Evolutionary conservation across 2,113 vertebrate genomes (phyloP), one percentile per base, ranked within the genome.

Genomic region (Sinocyclocheilus anshuiensis): DNA sequence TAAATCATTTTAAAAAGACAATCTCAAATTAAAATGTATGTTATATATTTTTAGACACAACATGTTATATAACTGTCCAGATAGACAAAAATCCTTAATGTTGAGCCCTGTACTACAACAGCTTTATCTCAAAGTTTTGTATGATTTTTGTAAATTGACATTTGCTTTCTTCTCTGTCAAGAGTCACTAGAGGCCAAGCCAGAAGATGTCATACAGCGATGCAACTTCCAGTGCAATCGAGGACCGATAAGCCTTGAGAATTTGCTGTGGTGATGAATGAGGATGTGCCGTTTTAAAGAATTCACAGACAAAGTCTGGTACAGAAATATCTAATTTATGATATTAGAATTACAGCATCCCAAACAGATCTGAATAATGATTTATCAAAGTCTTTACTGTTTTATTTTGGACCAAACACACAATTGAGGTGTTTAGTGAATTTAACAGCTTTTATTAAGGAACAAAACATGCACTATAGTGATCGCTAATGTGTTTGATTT

Each of bases 91-190:
- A 48, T 75, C 72, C 72, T 76, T 76, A 50, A 50, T 50, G 74
- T 50, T 76, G 74, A 76, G 74, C 74, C n/a, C 74, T 76, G 74
- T 24, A 7, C 59, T 24, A 7, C 59, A 45, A 18, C 57, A 80
- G 57, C 36, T 63, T 59, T 24, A 24, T 20, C 39, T 59, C 2
- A 24, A 29, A 8, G 2, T 42, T 45, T 24, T 45, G 36, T 16
- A 24, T 39, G 10, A 39, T 24, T 81, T 77, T 26, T 45, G 8
- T 24, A 4, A 10, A 4, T 29, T 81, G n/a, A 67, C 55, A 80
- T 80, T 80, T 76, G 77, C 16, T 81, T 81, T 65, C 9, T 48
- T 65, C 26, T 48, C 42, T 26, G n/a, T 61, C 57, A 65, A 48
- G 3, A 80, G 55, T 39, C 9, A 9, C 6, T 81, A 45, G n/a